Evolutionary conservation across 2,888 invertebrate species (phyloP).

Genomic region (Omphaloscelis lunosa): DNA sequence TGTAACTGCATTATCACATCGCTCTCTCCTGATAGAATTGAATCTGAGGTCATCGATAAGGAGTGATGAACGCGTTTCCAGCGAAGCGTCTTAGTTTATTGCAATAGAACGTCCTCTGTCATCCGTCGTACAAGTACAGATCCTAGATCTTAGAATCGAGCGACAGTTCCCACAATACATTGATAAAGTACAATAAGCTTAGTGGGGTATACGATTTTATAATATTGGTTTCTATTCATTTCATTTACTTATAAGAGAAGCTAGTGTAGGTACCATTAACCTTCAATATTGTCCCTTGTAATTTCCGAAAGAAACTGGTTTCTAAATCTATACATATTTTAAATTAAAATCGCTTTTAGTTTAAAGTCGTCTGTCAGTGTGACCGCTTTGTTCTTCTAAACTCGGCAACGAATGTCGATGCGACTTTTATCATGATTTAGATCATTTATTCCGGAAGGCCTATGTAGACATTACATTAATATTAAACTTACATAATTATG

Average conservation of each 20-base stretch:
- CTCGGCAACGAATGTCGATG: not conserved
- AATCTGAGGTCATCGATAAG: conserved; percentile 18
- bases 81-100: conserved; percentile 8
- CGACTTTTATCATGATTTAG: not conserved
- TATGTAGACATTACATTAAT: not conserved
- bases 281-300: not conserved
- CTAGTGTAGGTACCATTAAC: not conserved
- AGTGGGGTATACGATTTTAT: not conserved
- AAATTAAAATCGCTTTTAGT: not conserved
- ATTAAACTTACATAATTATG: no score
- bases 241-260: not conserved
- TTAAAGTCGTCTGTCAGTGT: not conserved
- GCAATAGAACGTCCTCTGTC: conserved; percentile 14
- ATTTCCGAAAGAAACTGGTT: not conserved
- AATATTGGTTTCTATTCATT: not conserved
- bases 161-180: not conserved
- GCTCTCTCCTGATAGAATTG: conserved; percentile 15
- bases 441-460: not conserved
- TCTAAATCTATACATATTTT: not conserved
- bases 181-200: not conserved
- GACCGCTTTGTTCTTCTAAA: not conserved
- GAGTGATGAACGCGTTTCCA: conserved; percentile 20
- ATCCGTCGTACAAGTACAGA: not conserved
- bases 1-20: not conserved
- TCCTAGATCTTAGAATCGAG: conserved; percentile 8